Evolutionary conservation across 1,140 invertebrate species (phyloP).

Genomic region (Papilio polyxenes): DNA sequence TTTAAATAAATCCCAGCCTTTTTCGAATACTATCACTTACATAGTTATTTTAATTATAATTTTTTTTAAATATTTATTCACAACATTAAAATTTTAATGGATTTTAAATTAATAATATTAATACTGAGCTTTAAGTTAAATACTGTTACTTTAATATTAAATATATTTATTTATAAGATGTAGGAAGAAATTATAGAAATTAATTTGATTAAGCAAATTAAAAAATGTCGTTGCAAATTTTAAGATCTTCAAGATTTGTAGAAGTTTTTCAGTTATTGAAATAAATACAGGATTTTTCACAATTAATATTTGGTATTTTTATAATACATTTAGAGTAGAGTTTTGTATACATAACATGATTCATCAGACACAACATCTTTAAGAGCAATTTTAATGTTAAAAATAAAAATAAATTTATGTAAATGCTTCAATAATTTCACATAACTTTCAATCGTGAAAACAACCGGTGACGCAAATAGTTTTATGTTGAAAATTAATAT

Average conservation of each 20-base stretch:
- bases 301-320: neutral
- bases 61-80: constrained; percentile 21
- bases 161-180: neutral
- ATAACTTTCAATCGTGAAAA: neutral
- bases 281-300: no score
- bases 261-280: no score
- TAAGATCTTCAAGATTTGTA: no score
- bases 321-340: neutral
- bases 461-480: constrained; percentile 3
- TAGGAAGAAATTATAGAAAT: neutral
- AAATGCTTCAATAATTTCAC: neutral
- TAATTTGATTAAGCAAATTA: neutral
- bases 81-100: constrained; percentile 2
- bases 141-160: neutral
- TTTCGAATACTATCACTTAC: constrained; percentile 31
- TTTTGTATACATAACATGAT: neutral
- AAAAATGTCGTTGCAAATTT: no score
- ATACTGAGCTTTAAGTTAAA: neutral
- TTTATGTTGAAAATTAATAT: neutral
- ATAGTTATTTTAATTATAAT: neutral
- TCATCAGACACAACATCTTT: neutral
- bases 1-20: constrained; percentile 31
- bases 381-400: neutral
- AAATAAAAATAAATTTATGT: neutral
- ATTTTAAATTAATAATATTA: neutral